Percentiles rank a stretch among this genome's conserved stretches.
These are phyloP conservation scores for Ariolimax columbianus DNA, from an alignment of 2,888 invertebrate species.

Conservation along the genomic window DNA sequence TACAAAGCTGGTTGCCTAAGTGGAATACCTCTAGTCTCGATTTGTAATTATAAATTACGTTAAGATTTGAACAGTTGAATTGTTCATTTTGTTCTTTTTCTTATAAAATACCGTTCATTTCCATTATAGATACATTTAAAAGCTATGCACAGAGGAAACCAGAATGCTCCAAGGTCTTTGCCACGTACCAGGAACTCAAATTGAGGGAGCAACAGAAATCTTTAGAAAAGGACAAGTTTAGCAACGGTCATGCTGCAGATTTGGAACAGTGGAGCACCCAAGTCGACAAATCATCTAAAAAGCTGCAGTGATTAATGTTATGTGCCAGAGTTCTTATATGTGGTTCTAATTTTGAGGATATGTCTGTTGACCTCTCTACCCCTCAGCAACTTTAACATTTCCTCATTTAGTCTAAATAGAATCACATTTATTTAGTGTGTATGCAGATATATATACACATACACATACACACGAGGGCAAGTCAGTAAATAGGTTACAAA, in stretches of 20 bases:
- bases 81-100: not conserved
- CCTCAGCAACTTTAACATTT: no score
- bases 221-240: conserved; percentile 29
- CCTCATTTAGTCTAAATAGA: no score
- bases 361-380: not conserved
- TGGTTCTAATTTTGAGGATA: not conserved
- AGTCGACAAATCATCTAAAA: conserved; percentile 35
- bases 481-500: no score
- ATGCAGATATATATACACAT: no score
- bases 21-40: no score
- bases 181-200: conserved; percentile 66
- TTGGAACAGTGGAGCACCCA: conserved; percentile 37
- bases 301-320: conserved; percentile 26
- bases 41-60: no score
- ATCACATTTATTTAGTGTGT: no score
- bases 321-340: not conserved
- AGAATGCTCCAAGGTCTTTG: conserved; percentile 77
- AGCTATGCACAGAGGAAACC: conserved; percentile 74
- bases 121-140: conserved; percentile 77
- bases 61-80: not conserved
- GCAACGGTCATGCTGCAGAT: conserved; percentile 36
- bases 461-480: no score
- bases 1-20: no score
- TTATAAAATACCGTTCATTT: no score
- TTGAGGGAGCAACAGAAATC: conserved; percentile 30